Percentiles rank a stretch among this genome's conserved stretches.
Evolutionary conservation across 2,113 vertebrate genomes (phyloP).

Genomic region (Eurystomus gularis): DNA sequence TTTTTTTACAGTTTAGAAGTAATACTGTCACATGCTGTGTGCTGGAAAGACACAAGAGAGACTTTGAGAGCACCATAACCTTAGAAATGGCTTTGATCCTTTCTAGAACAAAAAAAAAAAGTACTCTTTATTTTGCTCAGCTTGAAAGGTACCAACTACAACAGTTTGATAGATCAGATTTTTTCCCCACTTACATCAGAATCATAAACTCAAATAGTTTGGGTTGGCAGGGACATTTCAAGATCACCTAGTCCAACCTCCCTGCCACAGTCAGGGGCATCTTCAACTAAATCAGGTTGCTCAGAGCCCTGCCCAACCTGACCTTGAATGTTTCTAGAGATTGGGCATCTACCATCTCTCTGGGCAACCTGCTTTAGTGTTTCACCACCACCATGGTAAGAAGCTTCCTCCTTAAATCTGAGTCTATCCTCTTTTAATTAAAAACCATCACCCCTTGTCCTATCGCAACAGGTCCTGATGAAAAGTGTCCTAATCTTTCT

Average conservation of each 20-base stretch:
- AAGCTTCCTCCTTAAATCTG: too few relatives aligned
- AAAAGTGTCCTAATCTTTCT: not conserved
- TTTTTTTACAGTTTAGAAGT: not conserved
- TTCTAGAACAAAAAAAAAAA: not conserved
- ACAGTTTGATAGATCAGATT: not conserved
- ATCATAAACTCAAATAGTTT: not conserved
- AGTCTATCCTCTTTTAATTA: not conserved
- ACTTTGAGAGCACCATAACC: not conserved
- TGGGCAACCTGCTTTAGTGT: not conserved
- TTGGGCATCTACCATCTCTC: not conserved
- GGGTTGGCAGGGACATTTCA: not conserved
- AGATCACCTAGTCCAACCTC: not conserved
- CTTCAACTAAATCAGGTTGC: not conserved
- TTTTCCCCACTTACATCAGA: not conserved
- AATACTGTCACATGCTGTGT: too few relatives aligned
- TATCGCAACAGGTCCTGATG: not conserved
- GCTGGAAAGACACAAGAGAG: not conserved
- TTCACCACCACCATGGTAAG: not conserved
- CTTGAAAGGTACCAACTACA: not conserved
- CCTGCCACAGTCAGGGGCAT: not conserved
- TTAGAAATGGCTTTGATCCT: not conserved
- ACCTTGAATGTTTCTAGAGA: not conserved
- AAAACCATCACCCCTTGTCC: not conserved
- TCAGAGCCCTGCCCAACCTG: not conserved
- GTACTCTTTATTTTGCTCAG: not conserved